These are phyloP conservation scores for Florisuga fusca DNA, from an alignment of 2,797 vertebrate genomes.

Conservation along the genomic window DNA sequence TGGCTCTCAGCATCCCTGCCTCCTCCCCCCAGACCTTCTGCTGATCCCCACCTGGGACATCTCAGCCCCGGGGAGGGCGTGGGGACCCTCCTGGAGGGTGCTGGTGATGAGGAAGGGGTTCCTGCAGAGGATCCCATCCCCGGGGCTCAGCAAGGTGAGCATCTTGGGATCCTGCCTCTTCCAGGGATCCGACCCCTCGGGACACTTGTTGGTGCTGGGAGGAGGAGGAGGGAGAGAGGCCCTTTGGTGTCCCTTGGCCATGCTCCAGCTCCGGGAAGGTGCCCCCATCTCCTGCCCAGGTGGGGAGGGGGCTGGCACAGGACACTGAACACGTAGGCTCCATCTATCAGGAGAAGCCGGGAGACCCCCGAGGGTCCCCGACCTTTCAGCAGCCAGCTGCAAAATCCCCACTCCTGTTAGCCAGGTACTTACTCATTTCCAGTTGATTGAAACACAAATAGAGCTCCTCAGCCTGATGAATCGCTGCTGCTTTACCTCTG, in stretches of 20 bases:
- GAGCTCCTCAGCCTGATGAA: constrained; percentile 57
- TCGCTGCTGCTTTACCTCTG: constrained; percentile 32
- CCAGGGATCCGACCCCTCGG: neutral
- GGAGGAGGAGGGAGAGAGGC: rapidly evolving
- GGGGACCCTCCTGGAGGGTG: neutral
- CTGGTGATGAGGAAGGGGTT: rapidly evolving
- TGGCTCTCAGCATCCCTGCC: neutral
- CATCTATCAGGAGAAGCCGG: constrained; percentile 18
- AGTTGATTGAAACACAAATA: constrained; percentile 67
- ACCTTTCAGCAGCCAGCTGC: constrained; percentile 60
- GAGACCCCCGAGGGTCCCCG: neutral
- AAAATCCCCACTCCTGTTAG: constrained; percentile 13
- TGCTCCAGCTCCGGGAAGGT: neutral
- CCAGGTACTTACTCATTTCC: constrained; percentile 60
- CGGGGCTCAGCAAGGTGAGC: too few relatives aligned
- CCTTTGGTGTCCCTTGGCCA: neutral
- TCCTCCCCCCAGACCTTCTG: too few relatives aligned
- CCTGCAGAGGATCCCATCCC: neutral
- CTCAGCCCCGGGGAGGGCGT: neutral
- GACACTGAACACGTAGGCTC: neutral
- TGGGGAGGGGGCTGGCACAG: neutral
- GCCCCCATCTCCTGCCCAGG: neutral
- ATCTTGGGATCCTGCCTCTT: rapidly evolving
- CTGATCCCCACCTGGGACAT: neutral
- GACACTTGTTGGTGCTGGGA: neutral